Conservation (phyloP, 2,888 invertebrate genomes). For the Octonoba sinensis region DNA sequence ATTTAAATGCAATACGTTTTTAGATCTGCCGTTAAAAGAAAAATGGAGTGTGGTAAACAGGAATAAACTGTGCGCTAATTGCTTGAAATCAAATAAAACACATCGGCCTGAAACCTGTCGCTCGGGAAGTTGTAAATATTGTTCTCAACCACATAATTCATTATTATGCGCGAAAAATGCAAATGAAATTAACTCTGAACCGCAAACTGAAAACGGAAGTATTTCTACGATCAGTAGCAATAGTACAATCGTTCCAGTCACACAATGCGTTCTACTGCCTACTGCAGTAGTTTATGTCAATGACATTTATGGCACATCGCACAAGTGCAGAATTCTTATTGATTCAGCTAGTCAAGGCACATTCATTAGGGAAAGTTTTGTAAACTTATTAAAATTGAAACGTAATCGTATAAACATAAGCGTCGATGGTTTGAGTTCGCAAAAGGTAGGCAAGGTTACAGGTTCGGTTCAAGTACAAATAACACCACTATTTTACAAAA, state of each 20-base stretch:
- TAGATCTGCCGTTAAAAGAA: neutral
- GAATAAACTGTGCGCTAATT: neutral
- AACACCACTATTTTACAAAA: neutral
- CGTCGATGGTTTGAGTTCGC: neutral
- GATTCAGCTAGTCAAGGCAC: constrained; percentile 16
- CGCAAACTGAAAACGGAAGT: neutral
- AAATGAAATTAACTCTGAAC: neutral
- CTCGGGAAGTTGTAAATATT: neutral
- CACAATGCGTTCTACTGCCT: neutral
- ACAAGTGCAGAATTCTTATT: neutral
- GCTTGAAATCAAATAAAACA: neutral
- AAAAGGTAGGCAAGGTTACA: neutral
- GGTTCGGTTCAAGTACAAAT: neutral
- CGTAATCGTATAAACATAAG: neutral
- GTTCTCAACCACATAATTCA: neutral
- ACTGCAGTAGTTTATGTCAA: neutral
- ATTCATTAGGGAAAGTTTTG: constrained; percentile 1
- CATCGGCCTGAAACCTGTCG: neutral
- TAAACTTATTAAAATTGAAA: neutral
- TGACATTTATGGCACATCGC: neutral
- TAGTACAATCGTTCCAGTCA: neutral
- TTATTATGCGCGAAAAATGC: neutral
- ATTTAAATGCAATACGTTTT: neutral
- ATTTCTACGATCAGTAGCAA: neutral
- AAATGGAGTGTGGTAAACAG: neutral